Conservation (phyloP, 2,888 invertebrate species). For the Lagria hirta region DNA sequence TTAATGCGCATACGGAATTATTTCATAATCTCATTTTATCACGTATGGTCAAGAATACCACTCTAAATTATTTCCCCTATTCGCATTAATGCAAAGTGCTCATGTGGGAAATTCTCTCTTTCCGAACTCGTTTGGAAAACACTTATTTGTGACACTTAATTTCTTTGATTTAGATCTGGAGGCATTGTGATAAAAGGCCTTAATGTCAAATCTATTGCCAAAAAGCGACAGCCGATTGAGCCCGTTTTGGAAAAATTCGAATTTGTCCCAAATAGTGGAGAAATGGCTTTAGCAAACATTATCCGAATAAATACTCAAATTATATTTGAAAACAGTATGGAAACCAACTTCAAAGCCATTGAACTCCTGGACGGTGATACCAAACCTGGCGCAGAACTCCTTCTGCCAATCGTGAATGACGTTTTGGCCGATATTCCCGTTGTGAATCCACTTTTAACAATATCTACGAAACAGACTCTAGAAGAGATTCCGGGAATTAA, state of each 20-base stretch:
- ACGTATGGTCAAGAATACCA: no score
- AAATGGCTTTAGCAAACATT: constrained; percentile 45
- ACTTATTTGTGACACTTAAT: not conserved
- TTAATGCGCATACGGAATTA: not conserved
- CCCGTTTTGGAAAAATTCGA: constrained; percentile 76
- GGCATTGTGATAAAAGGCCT: constrained; percentile 78
- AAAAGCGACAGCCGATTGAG: constrained; percentile 66
- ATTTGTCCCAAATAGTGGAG: constrained; percentile 65
- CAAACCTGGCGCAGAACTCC: constrained; percentile 50
- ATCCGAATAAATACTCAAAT: constrained; percentile 68
- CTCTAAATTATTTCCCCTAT: no score
- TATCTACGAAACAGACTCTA: constrained; percentile 57
- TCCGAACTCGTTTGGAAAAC: not conserved
- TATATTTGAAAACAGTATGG: constrained; percentile 65
- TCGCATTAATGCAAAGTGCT: no score
- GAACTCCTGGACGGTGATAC: constrained; percentile 40
- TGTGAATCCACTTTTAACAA: constrained; percentile 65
- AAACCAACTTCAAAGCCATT: constrained; percentile 55
- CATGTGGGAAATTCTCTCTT: no score
- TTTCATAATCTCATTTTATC: not conserved
- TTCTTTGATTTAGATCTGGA: constrained; percentile 59
- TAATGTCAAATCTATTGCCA: constrained; percentile 73
- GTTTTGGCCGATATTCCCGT: constrained; percentile 69
- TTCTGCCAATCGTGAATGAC: constrained; percentile 60
- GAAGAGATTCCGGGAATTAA: constrained; percentile 52